A percentile compares a stretch with the other conserved stretches of the same genome.
Conservation (phyloP, 1,140 invertebrate species). For the Platorchestia sp. region DNA sequence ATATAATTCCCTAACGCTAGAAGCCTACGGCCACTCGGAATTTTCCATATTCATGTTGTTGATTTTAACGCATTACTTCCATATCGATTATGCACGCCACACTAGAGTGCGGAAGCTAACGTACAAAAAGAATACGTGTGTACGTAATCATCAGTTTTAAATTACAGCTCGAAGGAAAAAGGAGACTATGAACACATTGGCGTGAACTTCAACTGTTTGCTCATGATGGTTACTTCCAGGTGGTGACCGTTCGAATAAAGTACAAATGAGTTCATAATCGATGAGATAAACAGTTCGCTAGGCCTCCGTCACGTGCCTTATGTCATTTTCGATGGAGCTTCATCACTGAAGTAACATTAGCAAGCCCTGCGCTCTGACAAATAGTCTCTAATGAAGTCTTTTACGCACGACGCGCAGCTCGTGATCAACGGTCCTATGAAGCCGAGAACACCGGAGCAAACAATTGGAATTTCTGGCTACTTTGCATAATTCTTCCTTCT, state of each 20-base stretch:
- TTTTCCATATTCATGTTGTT: too few relatives aligned
- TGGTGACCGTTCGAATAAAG: not conserved
- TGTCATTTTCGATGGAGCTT: slow-evolving; percentile 33
- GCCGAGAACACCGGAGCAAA: not conserved
- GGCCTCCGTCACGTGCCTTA: not conserved
- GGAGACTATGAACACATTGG: not conserved
- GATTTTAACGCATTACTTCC: too few relatives aligned
- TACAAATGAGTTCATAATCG: not conserved
- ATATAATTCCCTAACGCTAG: too few relatives aligned
- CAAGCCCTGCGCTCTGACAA: not conserved
- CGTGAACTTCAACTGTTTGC: not conserved
- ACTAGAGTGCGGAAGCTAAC: too few relatives aligned
- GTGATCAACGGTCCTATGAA: not conserved
- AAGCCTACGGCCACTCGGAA: too few relatives aligned
- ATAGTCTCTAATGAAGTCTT: slow-evolving; percentile 37
- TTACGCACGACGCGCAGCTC: not conserved
- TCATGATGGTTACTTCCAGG: not conserved
- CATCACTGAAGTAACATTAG: slow-evolving; percentile 38
- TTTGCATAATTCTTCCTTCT: not conserved
- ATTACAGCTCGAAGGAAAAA: not conserved
- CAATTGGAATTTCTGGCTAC: not conserved
- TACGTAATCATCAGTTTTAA: not conserved
- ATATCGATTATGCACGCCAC: too few relatives aligned
- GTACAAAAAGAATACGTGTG: not conserved
- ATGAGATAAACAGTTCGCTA: not conserved